phyloP scores from a whole-genome alignment of 2,113 vertebrate genomes.

The Pelecanoides urinatrix region DNA sequence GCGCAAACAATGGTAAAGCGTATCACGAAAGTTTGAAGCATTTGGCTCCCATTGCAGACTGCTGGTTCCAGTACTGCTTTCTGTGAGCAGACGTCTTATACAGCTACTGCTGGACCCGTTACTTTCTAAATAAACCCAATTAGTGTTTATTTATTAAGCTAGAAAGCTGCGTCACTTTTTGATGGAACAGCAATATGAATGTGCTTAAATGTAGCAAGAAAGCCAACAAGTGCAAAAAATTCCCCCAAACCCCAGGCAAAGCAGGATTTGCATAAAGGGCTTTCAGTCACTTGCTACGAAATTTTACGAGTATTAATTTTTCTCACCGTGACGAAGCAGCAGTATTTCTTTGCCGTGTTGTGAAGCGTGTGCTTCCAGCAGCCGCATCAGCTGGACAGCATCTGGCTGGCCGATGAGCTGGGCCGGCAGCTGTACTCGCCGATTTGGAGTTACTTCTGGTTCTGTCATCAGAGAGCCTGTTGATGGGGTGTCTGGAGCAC shows the following conservation, averaged over 20 bases:
- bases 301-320: not conserved
- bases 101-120: not conserved
- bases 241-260: not conserved
- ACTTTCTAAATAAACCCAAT: not conserved
- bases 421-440: not conserved
- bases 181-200: not conserved
- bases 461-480: not conserved
- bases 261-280: not conserved
- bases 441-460: not conserved
- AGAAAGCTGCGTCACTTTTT: not conserved
- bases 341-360: not conserved
- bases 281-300: not conserved
- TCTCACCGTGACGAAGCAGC: not conserved
- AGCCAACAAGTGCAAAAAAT: not conserved
- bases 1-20: not conserved
- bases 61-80: not conserved
- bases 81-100: not conserved
- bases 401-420: not conserved
- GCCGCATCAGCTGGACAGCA: not conserved
- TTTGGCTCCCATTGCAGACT: not conserved
- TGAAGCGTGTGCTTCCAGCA: not conserved
- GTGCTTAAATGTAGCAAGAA: not conserved
- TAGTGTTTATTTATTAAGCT: not conserved
- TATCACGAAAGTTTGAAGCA: not conserved
- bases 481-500: not conserved